Percentiles rank a stretch among this genome's conserved stretches.
These are phyloP conservation scores for Tiliacea citrago DNA, from an alignment of 2,888 invertebrate species.

Conservation along the genomic window DNA sequence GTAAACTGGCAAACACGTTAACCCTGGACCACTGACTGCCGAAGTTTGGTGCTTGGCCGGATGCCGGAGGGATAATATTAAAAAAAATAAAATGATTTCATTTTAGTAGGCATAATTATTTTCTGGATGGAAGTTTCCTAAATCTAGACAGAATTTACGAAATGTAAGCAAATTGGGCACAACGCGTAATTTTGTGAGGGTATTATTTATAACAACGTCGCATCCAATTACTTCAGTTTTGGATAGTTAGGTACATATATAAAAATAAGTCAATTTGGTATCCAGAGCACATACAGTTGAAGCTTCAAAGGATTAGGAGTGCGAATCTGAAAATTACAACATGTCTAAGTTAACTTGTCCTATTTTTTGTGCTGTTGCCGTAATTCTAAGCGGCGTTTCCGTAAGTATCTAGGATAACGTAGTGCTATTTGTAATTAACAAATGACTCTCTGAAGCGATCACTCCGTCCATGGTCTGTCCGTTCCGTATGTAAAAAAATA, in stretches of 20 bases:
- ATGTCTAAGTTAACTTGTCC: constrained; percentile 23
- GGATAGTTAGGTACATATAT: constrained; percentile 7
- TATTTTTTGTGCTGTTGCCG: constrained; percentile 1
- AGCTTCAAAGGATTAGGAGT: neutral
- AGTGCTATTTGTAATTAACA: neutral
- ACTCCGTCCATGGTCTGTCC: neutral
- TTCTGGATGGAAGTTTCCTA: neutral
- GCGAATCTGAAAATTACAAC: constrained; percentile 21
- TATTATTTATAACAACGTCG: constrained; percentile 20
- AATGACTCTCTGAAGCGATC: too few relatives aligned
- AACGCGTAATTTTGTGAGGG: neutral
- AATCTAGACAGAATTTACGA: neutral
- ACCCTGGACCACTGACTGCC: neutral
- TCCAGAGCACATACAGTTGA: constrained; percentile 4
- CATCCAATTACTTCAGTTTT: constrained; percentile 26
- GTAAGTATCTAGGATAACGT: constrained; percentile 14
- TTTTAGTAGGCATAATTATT: neutral
- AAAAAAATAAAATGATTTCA: neutral
- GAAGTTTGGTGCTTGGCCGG: neutral
- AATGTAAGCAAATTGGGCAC: constrained; percentile 17
- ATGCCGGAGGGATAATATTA: neutral
- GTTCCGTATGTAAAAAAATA: neutral
- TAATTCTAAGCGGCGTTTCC: neutral
- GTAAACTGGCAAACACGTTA: neutral
- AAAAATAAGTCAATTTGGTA: neutral